Evolutionary conservation across 1,140 invertebrate species (phyloP).

Genomic region (Diabrotica undecimpunctata): DNA sequence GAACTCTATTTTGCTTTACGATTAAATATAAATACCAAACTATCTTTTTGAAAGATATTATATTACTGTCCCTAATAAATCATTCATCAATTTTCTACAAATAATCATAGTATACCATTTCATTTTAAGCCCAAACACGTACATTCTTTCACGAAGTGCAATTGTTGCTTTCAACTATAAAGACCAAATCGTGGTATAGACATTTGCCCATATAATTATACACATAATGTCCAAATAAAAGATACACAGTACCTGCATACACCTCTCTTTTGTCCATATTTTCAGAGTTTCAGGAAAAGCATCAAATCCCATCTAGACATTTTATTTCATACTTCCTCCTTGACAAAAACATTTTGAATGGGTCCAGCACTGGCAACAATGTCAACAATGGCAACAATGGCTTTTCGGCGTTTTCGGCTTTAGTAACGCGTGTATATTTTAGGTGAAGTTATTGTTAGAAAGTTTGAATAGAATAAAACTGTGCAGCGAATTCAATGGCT

Average conservation of each 20-base stretch:
- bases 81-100: no score
- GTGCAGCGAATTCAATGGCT: constrained; percentile 44
- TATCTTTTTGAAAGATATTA: no score
- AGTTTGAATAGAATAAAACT: constrained; percentile 47
- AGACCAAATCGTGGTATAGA: constrained; percentile 24
- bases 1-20: no score
- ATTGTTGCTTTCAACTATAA: constrained; percentile 23
- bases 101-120: background rate
- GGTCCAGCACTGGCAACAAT: constrained; percentile 38
- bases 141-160: constrained; percentile 19
- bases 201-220: constrained; percentile 35
- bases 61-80: no score
- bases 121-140: background rate
- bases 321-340: constrained; percentile 42
- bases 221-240: constrained; percentile 30
- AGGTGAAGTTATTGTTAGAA: constrained; percentile 41
- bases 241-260: constrained; percentile 30
- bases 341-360: constrained; percentile 42
- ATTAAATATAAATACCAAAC: no score
- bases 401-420: constrained; percentile 40
- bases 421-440: constrained; percentile 48
- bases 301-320: constrained; percentile 32
- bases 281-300: constrained; percentile 39
- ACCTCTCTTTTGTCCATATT: constrained; percentile 14
- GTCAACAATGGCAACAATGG: constrained; percentile 42